Evolutionary conservation across 2,113 vertebrate species (phyloP).

Genomic region (Eira barbara): DNA sequence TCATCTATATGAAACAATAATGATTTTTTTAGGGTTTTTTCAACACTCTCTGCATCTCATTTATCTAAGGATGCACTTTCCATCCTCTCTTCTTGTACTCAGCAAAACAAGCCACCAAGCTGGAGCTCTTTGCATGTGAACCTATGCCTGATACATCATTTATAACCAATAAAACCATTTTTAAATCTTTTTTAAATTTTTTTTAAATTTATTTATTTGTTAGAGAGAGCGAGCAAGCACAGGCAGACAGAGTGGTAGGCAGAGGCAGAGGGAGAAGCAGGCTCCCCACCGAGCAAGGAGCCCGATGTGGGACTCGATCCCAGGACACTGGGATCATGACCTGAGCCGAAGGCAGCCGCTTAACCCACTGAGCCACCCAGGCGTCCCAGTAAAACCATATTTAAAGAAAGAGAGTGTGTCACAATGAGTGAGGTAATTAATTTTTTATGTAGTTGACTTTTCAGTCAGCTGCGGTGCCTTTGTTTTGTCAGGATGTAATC

Average conservation of each 20-base stretch:
- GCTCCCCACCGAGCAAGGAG: too few species aligned
- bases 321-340: too few species aligned
- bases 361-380: too few species aligned
- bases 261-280: too few species aligned
- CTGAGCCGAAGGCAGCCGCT: too few species aligned
- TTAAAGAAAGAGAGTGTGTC: neutral
- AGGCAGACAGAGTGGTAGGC: too few species aligned
- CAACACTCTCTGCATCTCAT: neutral
- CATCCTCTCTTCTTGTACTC: neutral
- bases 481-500: neutral
- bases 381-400: neutral
- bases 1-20: neutral
- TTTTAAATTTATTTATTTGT: too few species aligned
- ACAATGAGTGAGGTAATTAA: neutral
- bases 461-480: neutral
- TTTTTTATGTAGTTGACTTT: neutral
- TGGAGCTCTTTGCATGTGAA: neutral
- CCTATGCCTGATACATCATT: neutral
- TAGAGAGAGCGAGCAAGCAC: too few species aligned
- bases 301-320: too few species aligned
- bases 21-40: neutral
- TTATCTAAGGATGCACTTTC: neutral
- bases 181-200: too few species aligned
- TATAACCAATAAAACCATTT: neutral
- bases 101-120: neutral